Percentiles rank a stretch among this genome's conserved stretches.
Conservation (phyloP, 2,797 vertebrate species). For the Rhyacichthys aspro region DNA sequence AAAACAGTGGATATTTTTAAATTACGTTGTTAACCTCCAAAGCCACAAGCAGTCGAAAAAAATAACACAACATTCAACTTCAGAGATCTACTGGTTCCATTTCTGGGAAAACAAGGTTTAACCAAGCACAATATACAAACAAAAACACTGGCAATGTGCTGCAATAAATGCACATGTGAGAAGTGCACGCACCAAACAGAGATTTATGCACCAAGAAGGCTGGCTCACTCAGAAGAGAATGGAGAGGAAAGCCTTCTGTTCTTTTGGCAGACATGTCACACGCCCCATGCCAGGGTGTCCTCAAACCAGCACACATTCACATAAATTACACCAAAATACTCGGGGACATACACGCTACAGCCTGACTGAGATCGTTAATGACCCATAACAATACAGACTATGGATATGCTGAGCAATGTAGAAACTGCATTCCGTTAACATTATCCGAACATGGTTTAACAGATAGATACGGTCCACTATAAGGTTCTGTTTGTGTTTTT, state of each 20-base stretch:
- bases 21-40: constrained; percentile 41
- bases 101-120: constrained; percentile 67
- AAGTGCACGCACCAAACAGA: constrained; percentile 53
- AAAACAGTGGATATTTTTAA: constrained; percentile 46
- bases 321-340: constrained; percentile 43
- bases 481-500: no score
- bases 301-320: constrained; percentile 52
- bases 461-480: no score
- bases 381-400: no score
- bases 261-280: constrained; percentile 57
- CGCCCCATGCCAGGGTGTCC: constrained; percentile 48
- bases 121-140: constrained; percentile 63
- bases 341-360: constrained; percentile 17
- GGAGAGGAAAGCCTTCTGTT: constrained; percentile 59
- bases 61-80: constrained; percentile 42
- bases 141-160: constrained; percentile 42
- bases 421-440: no score
- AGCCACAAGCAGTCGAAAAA: constrained; percentile 43
- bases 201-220: constrained; percentile 57
- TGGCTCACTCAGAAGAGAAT: constrained; percentile 37
- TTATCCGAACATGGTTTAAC: no score
- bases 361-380: not conserved
- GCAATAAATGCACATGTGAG: constrained; percentile 36
- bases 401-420: no score
- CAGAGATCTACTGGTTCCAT: constrained; percentile 52